Evolutionary conservation across 1,140 invertebrate genomes (phyloP), one percentile per base, ranked within the genome.

Genomic region (Sitophilus oryzae): DNA sequence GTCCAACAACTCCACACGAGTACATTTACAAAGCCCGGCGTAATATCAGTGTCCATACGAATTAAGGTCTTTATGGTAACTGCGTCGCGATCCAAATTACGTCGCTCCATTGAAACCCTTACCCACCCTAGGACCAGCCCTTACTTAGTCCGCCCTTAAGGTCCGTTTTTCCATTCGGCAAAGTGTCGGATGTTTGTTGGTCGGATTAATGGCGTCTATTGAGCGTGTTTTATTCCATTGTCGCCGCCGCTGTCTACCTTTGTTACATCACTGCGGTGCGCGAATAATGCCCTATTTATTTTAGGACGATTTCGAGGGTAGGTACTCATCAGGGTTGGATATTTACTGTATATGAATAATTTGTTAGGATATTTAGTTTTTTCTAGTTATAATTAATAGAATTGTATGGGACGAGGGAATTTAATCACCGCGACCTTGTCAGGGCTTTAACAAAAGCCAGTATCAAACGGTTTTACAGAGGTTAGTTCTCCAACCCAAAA

Each of bases 191-290:
- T 69, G 67, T 69, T 69, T 69, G 61, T 60, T 65, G 63, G 64
- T 64, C 49, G 67, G 66, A 69, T 67, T 67, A 64, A 66, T 66
- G 60, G 52, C 66, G 65, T 69, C 67, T 67, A 69, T 69, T 67
- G 67, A 69, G 67, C 67, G 67, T 69, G 67, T 69, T 65, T 69
- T 67, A 69, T 67, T 67, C 67, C 66, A 67, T 69, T 69, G 67
- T 69, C 65, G 64, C 63, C 60, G 60, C 66, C 67, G 62, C 66
- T 69, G 67, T 69, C 67, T 66, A 60, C 67, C 63, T 66, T 69
- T 69, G 64, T 67, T 67, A 11, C 60, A 58, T 22, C 56, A 62
- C 63, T 60, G 67, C 66, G 67, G 67, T 69, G 66, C 67, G 66
- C 66, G 65, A 69, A 65, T 67, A 65, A 64, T 69, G 36, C 16